Percentiles rank a stretch among this genome's conserved stretches.
Evolutionary conservation across 2,888 invertebrate genomes (phyloP).

Genomic region (Sicus ferrugineus): DNA sequence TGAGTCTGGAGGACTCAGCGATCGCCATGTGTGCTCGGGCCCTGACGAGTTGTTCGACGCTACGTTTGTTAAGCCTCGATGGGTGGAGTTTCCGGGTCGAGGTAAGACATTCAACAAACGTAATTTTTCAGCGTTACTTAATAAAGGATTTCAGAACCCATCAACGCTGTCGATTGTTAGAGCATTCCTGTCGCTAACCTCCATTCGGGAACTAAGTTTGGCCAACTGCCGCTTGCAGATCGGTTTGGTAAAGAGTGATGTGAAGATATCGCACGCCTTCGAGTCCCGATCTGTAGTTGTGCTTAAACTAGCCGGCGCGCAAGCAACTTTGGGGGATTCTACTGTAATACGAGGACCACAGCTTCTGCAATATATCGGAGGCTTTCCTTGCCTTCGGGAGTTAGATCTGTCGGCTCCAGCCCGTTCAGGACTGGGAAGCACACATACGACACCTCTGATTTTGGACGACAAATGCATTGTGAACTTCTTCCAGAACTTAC

Average conservation of each 20-base stretch:
- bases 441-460: constrained; percentile 60
- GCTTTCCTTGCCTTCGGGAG: constrained; percentile 66
- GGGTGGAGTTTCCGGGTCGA: constrained; percentile 70
- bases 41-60: constrained; percentile 63
- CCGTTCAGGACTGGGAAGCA: constrained; percentile 62
- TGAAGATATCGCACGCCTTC: constrained; percentile 50
- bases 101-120: constrained; percentile 55
- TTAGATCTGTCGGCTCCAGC: constrained; percentile 66
- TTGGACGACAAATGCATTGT: constrained; percentile 66
- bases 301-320: constrained; percentile 66
- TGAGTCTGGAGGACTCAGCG: constrained; percentile 67
- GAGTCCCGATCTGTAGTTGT: constrained; percentile 66
- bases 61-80: constrained; percentile 67
- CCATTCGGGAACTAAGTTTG: constrained; percentile 66
- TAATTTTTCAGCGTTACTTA: neutral
- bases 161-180: constrained; percentile 65
- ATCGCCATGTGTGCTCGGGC: constrained; percentile 53
- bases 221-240: constrained; percentile 67
- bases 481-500: constrained; percentile 65
- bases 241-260: constrained; percentile 50
- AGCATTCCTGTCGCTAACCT: constrained; percentile 66
- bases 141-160: constrained; percentile 42
- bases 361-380: constrained; percentile 65
- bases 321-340: constrained; percentile 66
- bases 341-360: constrained; percentile 65